These are phyloP conservation scores for Drosophila bocki DNA, from an alignment of 1,140 invertebrate species.

Conservation along the genomic window DNA sequence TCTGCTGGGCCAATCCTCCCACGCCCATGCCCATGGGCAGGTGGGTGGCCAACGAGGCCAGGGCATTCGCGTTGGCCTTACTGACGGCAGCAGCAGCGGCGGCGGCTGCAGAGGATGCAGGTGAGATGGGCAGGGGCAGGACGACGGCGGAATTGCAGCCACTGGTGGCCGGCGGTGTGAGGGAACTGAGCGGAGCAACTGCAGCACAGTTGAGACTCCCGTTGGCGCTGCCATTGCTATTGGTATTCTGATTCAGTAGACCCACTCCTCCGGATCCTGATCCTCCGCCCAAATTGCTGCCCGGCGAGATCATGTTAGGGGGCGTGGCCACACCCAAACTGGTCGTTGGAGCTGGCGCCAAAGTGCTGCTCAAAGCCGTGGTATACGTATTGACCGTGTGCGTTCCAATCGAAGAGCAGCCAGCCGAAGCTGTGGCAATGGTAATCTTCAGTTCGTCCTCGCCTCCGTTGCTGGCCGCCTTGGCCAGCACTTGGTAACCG, in stretches of 20 bases:
- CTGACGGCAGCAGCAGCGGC: slow-evolving; percentile 34
- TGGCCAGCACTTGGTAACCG: slow-evolving; percentile 79
- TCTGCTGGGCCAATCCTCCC: slow-evolving; percentile 36
- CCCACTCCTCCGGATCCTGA: slow-evolving; percentile 5
- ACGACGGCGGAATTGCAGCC: slow-evolving; percentile 53
- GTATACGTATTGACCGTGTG: slow-evolving; percentile 66
- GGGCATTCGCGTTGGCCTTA: slow-evolving; percentile 57
- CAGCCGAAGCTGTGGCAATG: slow-evolving; percentile 52
- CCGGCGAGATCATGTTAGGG: slow-evolving; percentile 62
- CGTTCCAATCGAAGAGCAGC: slow-evolving; percentile 45
- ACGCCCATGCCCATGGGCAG: slow-evolving; percentile 59
- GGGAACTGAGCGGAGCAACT: slow-evolving; percentile 60
- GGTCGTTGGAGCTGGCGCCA: slow-evolving; percentile 51
- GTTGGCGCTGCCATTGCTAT: slow-evolving; percentile 63
- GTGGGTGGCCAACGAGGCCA: slow-evolving; percentile 59
- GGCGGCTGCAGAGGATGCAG: slow-evolving; percentile 27
- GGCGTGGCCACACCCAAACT: slow-evolving; percentile 52
- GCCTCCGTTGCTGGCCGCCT: slow-evolving; percentile 64
- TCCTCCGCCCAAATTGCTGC: slow-evolving; percentile 43
- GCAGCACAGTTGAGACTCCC: slow-evolving; percentile 67
- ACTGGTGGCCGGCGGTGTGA: slow-evolving; percentile 50
- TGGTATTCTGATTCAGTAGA: slow-evolving; percentile 45
- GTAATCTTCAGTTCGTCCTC: slow-evolving; percentile 77
- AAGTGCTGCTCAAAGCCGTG: slow-evolving; percentile 43
- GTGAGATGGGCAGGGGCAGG: slow-evolving; percentile 59